A percentile compares a stretch with the other conserved stretches of the same genome.
These are phyloP conservation scores for Platorchestia sp. DNA, from an alignment of 1,140 invertebrate species.

Conservation along the genomic window DNA sequence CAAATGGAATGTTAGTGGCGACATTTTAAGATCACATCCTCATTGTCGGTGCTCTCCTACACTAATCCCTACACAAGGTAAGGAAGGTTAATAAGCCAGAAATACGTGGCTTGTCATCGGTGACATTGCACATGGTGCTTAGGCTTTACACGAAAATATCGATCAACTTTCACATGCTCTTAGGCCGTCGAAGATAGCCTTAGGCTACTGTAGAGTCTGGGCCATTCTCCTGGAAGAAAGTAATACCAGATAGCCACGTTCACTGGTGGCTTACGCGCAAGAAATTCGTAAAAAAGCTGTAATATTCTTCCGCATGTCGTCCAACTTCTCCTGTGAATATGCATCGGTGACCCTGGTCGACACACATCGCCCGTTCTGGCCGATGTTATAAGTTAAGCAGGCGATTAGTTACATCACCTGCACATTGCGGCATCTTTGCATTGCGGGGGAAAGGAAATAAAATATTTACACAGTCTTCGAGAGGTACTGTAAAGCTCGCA, in stretches of 20 bases:
- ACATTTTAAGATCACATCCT: not conserved
- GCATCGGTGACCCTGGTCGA: not conserved
- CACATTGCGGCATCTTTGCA: not conserved
- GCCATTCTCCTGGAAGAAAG: not conserved
- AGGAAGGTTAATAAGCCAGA: not conserved
- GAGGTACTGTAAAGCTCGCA: not conserved
- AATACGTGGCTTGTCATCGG: not conserved
- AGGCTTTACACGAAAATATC: not conserved
- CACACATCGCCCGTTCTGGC: no score
- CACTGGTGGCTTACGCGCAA: not conserved
- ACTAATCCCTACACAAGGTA: not conserved
- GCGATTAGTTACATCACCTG: not conserved
- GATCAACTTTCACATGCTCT: not conserved
- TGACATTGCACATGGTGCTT: not conserved
- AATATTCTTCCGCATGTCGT: not conserved
- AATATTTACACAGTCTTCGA: not conserved
- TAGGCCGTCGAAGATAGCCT: not conserved
- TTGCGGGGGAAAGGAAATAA: not conserved
- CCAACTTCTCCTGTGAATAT: not conserved
- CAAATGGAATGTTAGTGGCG: conserved; percentile 19
- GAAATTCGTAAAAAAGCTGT: not conserved
- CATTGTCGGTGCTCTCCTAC: not conserved
- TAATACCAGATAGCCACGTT: not conserved
- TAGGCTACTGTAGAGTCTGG: not conserved
- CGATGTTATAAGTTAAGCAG: not conserved